These are phyloP conservation scores for Ginglymostoma cirratum DNA, from an alignment of 2,113 vertebrate species.

Conservation along the genomic window DNA sequence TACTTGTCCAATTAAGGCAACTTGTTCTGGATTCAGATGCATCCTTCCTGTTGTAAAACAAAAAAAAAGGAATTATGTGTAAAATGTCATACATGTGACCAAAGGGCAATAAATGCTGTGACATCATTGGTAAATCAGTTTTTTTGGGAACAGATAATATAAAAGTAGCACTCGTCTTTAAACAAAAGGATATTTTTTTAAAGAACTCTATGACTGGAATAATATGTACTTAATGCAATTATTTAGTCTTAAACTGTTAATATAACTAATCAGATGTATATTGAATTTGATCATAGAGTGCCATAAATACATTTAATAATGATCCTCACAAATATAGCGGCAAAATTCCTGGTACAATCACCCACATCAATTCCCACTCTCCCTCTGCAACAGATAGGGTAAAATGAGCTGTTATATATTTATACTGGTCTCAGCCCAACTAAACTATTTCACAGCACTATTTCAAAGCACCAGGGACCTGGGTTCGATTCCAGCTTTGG, in stretches of 20 bases:
- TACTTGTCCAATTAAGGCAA: conserved; percentile 67
- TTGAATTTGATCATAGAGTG: background rate
- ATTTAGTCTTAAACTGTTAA: background rate
- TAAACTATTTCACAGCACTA: background rate
- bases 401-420: background rate
- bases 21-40: conserved; percentile 64
- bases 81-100: background rate
- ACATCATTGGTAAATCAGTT: background rate
- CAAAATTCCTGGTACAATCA: background rate
- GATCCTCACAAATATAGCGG: background rate
- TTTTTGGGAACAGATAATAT: background rate
- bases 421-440: background rate
- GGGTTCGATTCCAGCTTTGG: no score
- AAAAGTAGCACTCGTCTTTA: background rate
- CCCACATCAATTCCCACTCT: no score
- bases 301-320: background rate
- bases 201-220: background rate
- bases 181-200: background rate
- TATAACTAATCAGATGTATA: background rate
- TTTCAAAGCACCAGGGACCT: background rate
- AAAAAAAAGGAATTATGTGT: background rate
- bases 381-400: background rate
- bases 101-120: background rate
- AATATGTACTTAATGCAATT: background rate
- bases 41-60: conserved; percentile 45